A percentile compares a stretch with the other conserved stretches of the same genome.
phyloP scores from a whole-genome alignment of 2,113 vertebrate genomes.

The Oplegnathus fasciatus region DNA sequence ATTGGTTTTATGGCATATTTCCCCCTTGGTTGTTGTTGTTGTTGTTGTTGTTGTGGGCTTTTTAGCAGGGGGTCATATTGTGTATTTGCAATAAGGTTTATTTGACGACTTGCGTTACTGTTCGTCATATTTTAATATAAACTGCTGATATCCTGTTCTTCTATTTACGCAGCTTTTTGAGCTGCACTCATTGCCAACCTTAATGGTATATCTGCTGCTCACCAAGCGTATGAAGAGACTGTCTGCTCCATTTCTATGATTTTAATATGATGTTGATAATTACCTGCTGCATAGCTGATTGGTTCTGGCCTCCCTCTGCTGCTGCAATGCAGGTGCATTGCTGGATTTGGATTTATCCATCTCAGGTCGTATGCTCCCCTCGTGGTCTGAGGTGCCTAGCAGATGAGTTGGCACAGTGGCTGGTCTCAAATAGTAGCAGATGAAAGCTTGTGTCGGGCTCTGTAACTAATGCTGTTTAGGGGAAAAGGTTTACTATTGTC shows the following conservation, averaged over 20 bases:
- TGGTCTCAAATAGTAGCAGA: slow-evolving; percentile 2
- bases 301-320: not conserved
- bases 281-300: not conserved
- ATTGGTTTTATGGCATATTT: not conserved
- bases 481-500: not conserved
- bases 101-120: not conserved
- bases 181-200: too few species aligned
- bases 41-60: not conserved
- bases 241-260: not conserved
- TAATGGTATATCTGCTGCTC: not conserved
- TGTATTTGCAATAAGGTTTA: not conserved
- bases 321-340: slow-evolving; percentile 12
- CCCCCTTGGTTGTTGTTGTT: not conserved
- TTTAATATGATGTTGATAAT: not conserved
- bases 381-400: slow-evolving; percentile 15
- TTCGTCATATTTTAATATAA: not conserved
- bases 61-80: not conserved
- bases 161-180: not conserved
- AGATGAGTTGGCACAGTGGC: not conserved
- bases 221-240: not conserved
- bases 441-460: not conserved
- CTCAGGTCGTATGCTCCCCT: not conserved
- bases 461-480: not conserved
- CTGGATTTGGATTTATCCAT: slow-evolving; percentile 4
- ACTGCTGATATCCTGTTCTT: not conserved